Conservation (phyloP, 2,888 invertebrate species). For the Syrista parreyssii region DNA sequence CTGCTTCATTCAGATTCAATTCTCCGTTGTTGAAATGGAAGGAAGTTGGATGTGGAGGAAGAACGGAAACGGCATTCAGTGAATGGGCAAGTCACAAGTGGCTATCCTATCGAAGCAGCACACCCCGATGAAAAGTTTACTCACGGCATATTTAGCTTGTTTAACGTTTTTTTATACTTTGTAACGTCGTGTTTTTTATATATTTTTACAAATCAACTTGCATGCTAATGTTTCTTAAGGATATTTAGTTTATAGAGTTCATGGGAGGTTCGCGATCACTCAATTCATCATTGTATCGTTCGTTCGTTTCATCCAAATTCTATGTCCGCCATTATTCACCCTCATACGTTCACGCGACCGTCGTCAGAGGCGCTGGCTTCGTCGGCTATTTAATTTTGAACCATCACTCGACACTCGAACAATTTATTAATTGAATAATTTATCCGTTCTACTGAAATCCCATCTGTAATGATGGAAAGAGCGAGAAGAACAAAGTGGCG, state of each 20-base stretch:
- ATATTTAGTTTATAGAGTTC: slow-evolving; percentile 11
- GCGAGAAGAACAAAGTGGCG: neutral
- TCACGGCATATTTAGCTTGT: slow-evolving; percentile 40
- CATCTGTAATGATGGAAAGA: neutral
- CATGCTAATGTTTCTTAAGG: slow-evolving; percentile 14
- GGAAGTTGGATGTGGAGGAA: slow-evolving; percentile 17
- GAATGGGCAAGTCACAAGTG: slow-evolving; percentile 21
- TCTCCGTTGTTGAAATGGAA: neutral
- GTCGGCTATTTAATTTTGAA: neutral
- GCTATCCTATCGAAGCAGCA: neutral
- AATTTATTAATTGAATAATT: neutral
- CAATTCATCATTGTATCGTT: neutral
- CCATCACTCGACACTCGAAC: neutral
- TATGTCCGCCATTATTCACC: neutral
- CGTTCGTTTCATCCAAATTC: neutral
- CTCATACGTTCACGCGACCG: neutral
- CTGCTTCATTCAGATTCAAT: neutral
- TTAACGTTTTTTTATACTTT: slow-evolving; percentile 38
- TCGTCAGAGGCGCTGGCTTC: neutral
- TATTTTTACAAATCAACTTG: slow-evolving; percentile 36
- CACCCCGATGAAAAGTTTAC: slow-evolving; percentile 16
- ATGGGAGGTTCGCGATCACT: neutral
- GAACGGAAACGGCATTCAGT: slow-evolving; percentile 8
- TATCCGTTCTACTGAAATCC: neutral
- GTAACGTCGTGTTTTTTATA: slow-evolving; percentile 38